phyloP scores from a whole-genome alignment of 2,797 vertebrate species.

The Hydrophis major region DNA sequence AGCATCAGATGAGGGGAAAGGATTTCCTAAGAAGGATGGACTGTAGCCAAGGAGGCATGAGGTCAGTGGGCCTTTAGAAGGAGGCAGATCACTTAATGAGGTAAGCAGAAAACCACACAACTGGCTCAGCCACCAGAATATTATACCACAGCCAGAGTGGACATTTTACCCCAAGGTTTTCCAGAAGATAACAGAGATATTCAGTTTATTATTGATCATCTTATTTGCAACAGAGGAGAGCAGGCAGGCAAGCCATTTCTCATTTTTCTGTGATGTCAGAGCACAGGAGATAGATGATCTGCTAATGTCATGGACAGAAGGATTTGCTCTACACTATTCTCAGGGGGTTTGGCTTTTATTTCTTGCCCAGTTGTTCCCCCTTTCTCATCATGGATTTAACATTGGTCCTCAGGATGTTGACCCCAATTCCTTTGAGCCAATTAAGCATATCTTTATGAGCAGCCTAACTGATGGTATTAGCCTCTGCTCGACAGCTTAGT shows the following conservation, averaged over 20 bases:
- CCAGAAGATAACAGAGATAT: not conserved
- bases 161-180: not conserved
- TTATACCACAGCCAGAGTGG: not conserved
- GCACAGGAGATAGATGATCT: not conserved
- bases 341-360: not conserved
- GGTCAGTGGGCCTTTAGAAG: not conserved
- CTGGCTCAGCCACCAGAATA: not conserved
- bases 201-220: not conserved
- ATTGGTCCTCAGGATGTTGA: not conserved
- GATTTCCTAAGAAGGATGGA: not conserved
- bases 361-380: not conserved
- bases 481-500: not conserved
- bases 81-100: not conserved
- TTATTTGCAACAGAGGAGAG: not conserved
- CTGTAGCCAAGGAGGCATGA: not conserved
- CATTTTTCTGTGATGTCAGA: not conserved
- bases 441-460: not conserved
- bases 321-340: not conserved
- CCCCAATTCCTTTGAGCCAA: not conserved
- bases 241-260: not conserved
- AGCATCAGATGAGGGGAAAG: not conserved
- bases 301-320: not conserved
- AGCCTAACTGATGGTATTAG: not conserved
- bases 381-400: not conserved
- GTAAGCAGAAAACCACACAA: not conserved